Evolutionary conservation across 2,113 vertebrate species (phyloP).

Genomic region (Amphiprion ocellaris): DNA sequence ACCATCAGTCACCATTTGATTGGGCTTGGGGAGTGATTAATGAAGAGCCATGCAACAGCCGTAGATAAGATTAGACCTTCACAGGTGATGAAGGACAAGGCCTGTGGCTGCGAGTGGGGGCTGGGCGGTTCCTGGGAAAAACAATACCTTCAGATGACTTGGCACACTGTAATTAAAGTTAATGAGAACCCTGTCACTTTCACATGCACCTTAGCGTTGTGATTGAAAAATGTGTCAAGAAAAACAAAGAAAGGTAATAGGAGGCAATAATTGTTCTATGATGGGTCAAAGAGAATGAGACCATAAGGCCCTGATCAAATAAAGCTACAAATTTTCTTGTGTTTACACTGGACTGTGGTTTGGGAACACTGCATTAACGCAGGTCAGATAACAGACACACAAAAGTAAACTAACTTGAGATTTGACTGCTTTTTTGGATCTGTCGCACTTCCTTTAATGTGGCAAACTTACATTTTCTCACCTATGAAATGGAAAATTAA

Average conservation of each 20-base stretch:
- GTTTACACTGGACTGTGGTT: slow-evolving; percentile 4
- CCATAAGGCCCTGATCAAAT: slow-evolving; percentile 35
- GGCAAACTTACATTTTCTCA: background rate
- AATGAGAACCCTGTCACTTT: slow-evolving; percentile 68
- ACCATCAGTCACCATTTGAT: slow-evolving; percentile 76
- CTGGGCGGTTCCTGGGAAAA: slow-evolving; percentile 44
- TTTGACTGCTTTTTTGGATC: background rate
- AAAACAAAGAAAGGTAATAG: slow-evolving; percentile 57
- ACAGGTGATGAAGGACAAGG: slow-evolving; percentile 77
- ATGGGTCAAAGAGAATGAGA: slow-evolving; percentile 43
- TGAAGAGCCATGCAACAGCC: slow-evolving; percentile 74
- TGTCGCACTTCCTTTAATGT: background rate
- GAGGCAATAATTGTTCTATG: slow-evolving; percentile 41
- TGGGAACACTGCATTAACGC: background rate
- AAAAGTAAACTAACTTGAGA: slow-evolving; percentile 16
- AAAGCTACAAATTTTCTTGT: slow-evolving; percentile 21
- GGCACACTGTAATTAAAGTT: slow-evolving; percentile 68
- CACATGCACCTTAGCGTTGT: slow-evolving; percentile 38
- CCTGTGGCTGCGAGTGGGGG: slow-evolving; percentile 39
- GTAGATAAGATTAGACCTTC: slow-evolving; percentile 83
- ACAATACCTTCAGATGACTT: slow-evolving; percentile 58
- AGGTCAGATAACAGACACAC: background rate
- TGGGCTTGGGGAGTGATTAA: slow-evolving; percentile 78
- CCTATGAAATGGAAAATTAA: background rate
- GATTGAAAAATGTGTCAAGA: slow-evolving; percentile 48